A percentile compares a stretch with the other conserved stretches of the same genome.
Conservation (phyloP, 2,888 invertebrate genomes). For the Rhodophaea formosa region DNA sequence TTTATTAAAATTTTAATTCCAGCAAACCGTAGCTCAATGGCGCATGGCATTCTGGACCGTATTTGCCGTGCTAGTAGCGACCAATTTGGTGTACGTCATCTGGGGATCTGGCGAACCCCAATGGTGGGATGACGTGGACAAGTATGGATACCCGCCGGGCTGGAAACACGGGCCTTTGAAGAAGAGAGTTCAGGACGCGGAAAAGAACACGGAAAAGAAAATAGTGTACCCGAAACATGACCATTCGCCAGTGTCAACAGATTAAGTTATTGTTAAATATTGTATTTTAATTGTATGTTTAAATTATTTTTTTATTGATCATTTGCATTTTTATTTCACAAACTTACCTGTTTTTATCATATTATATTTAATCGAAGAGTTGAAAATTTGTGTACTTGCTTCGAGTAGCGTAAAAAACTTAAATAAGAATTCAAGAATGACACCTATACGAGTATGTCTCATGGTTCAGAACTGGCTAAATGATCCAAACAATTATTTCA, state of each 20-base stretch:
- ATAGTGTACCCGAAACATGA: conserved; percentile 65
- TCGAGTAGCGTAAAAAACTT: too few relatives aligned
- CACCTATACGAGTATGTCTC: too few relatives aligned
- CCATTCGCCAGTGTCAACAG: conserved; percentile 56
- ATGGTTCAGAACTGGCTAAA: too few relatives aligned
- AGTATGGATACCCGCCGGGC: conserved; percentile 60
- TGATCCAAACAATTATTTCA: too few relatives aligned
- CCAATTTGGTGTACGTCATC: conserved; percentile 85
- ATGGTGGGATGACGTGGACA: conserved; percentile 86
- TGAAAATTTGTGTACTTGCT: too few relatives aligned
- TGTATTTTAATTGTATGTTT: background rate
- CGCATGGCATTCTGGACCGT: conserved; percentile 89
- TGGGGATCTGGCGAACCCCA: conserved; percentile 90
- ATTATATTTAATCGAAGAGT: too few relatives aligned
- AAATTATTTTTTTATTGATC: conserved; percentile 2
- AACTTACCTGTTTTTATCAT: too few relatives aligned
- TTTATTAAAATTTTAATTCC: conserved; percentile 36
- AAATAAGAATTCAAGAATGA: too few relatives aligned
- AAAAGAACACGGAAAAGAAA: conserved; percentile 63
- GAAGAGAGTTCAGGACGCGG: conserved; percentile 41
- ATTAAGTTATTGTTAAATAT: conserved; percentile 36
- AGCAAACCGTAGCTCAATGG: conserved; percentile 86
- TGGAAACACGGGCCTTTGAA: conserved; percentile 68
- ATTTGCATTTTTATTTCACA: background rate
- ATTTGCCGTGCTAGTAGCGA: conserved; percentile 83